phyloP scores from a whole-genome alignment of 1,140 invertebrate species.

The Nylanderia fulva region DNA sequence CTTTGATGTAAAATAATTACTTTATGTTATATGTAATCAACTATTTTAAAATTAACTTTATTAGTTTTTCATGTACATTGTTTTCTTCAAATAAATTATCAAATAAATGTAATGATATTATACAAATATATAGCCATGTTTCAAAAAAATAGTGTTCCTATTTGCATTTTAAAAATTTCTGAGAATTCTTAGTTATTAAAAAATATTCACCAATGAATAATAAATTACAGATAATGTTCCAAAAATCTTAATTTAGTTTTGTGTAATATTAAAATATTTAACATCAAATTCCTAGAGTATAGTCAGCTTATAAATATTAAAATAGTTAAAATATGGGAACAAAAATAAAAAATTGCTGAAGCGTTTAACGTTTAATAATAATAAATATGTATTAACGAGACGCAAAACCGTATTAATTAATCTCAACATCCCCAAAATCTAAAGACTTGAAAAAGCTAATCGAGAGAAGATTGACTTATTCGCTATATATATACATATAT shows the following conservation, averaged over 20 bases:
- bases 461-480: background rate
- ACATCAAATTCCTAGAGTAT: background rate
- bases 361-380: background rate
- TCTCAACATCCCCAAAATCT: background rate
- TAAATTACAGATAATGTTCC: background rate
- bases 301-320: background rate
- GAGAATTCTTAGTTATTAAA: slow-evolving; percentile 23
- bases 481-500: too few species aligned
- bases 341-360: background rate
- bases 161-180: background rate
- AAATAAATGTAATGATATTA: background rate
- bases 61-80: background rate
- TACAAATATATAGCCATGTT: slow-evolving; percentile 2
- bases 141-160: slow-evolving; percentile 26
- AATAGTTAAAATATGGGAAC: background rate
- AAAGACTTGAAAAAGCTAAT: background rate
- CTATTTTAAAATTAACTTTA: background rate
- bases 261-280: slow-evolving; percentile 4
- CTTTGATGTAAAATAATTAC: background rate
- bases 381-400: background rate
- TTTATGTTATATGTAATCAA: background rate
- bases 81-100: slow-evolving; percentile 11
- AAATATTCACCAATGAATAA: slow-evolving; percentile 14
- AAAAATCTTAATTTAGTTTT: background rate
- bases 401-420: too few species aligned